Evolutionary conservation across 2,113 vertebrate genomes (phyloP), one percentile per base, ranked within the genome.

Genomic region (Nycticorax nycticorax): DNA sequence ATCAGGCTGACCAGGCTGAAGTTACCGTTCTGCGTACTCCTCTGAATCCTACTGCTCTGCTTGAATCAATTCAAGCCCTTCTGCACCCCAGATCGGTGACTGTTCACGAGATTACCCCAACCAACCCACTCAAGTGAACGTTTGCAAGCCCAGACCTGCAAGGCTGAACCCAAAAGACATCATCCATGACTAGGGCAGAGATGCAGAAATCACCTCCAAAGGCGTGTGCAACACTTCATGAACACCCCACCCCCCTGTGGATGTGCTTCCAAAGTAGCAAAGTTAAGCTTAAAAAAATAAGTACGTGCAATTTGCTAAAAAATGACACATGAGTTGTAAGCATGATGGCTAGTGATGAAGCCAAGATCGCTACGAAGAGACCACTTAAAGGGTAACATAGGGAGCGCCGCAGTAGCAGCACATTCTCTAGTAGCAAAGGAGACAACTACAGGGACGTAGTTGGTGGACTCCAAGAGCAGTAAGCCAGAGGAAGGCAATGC

Each of bases 181-280:
- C 35, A 71, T 8, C 37, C n/a, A 4, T 4, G 33, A 62, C 33
- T 14, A 28, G 24, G 5, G 72, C 57, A 76, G 48, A 78, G 55
- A 73, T 15, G 23, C 52, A 91, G 68, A 43, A 77, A 62, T 67
- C 27, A 26, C 33, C 66, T 84, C 39, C 60, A 37, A 45, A 67
- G 73, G n/a, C 14, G 37, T 5, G 14, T 4, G 23, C 33, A 39
- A 75, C n/a, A 59, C 47, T 81, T 66, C 68, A 59, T 43, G 59
- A 77, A 77, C 63, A 59, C 28, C 28, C 30, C 57, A 86, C 26
- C 9, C 12, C 23, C 20, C 55, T 2, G 13, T 2, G 18, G 21
- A 78, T 0, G 0, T 0, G 2, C 69, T 81, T 50, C 56, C 24
- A 1, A 71, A 85, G 47, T 1, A 15, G 14, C 23, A n/a, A 66